These are phyloP conservation scores for Eucera pruinosa DNA, from an alignment of 2,888 invertebrate genomes.

Conservation along the genomic window DNA sequence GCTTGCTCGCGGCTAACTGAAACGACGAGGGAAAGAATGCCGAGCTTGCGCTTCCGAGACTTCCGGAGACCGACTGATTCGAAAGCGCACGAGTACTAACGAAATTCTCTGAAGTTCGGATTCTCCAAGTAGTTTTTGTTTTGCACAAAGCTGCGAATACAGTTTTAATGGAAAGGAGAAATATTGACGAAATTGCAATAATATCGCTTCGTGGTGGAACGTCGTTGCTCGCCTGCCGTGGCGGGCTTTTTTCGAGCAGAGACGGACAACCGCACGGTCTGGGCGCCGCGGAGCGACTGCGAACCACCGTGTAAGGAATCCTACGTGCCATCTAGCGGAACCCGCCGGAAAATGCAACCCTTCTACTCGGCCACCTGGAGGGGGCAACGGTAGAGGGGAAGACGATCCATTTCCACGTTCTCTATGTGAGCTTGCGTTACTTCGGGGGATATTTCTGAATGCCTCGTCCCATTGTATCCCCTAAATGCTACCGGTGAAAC, in stretches of 20 bases:
- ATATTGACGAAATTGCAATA: not conserved
- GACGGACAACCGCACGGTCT: slow-evolving; percentile 73
- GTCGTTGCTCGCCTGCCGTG: slow-evolving; percentile 42
- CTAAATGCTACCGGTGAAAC: slow-evolving; percentile 54
- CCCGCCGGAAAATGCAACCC: slow-evolving; percentile 54
- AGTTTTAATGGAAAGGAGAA: not conserved
- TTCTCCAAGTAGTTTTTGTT: not conserved
- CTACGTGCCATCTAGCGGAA: slow-evolving; percentile 75
- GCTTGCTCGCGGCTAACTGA: slow-evolving; percentile 69
- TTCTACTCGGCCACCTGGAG: slow-evolving; percentile 32
- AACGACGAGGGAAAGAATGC: slow-evolving; percentile 45
- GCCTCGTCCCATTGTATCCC: slow-evolving; percentile 52
- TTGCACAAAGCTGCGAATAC: not conserved
- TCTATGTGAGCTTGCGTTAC: slow-evolving; percentile 29
- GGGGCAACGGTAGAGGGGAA: slow-evolving; percentile 55
- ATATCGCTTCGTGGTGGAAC: slow-evolving; percentile 13
- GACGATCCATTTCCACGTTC: slow-evolving; percentile 54
- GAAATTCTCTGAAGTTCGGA: not conserved
- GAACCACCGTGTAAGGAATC: slow-evolving; percentile 67
- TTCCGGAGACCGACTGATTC: slow-evolving; percentile 43
- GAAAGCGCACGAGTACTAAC: slow-evolving; percentile 28
- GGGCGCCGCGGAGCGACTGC: slow-evolving; percentile 77
- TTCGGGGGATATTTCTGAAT: slow-evolving; percentile 58
- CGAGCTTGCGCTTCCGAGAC: slow-evolving; percentile 57
- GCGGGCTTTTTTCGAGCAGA: slow-evolving; percentile 59